Evolutionary conservation across 2,797 vertebrate genomes (phyloP), one percentile per base, ranked within the genome.

Genomic region (Neosilurus hyrtlii): DNA sequence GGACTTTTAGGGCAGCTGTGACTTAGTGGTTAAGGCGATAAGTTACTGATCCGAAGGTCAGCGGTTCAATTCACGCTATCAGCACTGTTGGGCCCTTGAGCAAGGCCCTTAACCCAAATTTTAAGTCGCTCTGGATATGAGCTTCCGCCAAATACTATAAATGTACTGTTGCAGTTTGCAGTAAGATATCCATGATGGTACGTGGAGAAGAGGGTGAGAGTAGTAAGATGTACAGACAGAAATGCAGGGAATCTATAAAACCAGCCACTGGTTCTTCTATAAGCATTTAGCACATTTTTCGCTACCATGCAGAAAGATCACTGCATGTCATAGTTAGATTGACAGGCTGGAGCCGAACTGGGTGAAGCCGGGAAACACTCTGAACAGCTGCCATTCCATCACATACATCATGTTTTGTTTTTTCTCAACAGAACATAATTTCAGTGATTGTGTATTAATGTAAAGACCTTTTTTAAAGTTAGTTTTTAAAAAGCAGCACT

Each of bases 181-280:
- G 30, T 30, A 30, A 30, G 30, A 30, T 30, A 30, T 30, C 30
- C 30, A 30, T 35, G 52, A 37, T 75, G 35, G 2, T 35, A 52
- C 71, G 57, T 30, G 11, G 2, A 52, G 52, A 30, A 20, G 24
- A 1, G 14, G 20, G 51, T 18, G 52, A 73, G 52, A 74, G 52
- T 10, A 52, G 8, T 71, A 15, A 73, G 54, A 9, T 26, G 7
- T 26, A 56, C 24, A 56, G 9, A 30, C 14, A 24, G 51, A 56
- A 52, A 52, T 71, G 22, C 68, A 71, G 49, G 22, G 68, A 74
- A 56, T 74, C 24, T 30, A 74, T 20, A 30, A 54, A 73, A 73
- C 52, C 18, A 1, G 71, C n/a, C 49, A 26, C n/a, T 30, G 22
- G 49, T 71, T 22, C 12, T 15, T 51, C 22, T 51, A 71, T 14